Conservation (phyloP, 2,797 vertebrate genomes). For the Pangasius krempfi region DNA sequence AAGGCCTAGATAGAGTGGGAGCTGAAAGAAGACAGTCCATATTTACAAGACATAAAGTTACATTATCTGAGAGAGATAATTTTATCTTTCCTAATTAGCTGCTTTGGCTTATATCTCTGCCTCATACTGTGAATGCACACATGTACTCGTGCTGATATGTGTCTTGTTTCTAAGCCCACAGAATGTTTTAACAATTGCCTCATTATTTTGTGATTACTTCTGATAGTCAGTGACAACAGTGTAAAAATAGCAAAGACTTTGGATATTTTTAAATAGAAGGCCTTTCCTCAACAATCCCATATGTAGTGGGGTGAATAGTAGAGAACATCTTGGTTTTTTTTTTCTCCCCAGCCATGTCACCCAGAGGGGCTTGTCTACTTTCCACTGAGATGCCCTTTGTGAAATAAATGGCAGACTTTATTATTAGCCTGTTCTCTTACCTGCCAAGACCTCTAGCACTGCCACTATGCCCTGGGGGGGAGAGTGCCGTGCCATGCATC, state of each 20-base stretch:
- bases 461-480: constrained; percentile 47
- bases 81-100: constrained; percentile 4
- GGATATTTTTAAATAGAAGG: constrained; percentile 7
- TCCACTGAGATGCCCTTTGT: constrained; percentile 59
- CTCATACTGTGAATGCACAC: not conserved
- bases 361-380: constrained; percentile 41
- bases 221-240: not conserved
- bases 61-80: constrained; percentile 3
- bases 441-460: constrained; percentile 49
- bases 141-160: not conserved
- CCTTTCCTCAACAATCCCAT: not conserved
- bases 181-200: not conserved
- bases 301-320: constrained; percentile 15
- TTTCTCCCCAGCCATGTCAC: constrained; percentile 28
- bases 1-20: constrained; percentile 21
- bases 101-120: not conserved
- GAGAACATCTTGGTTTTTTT: constrained; percentile 27
- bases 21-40: not conserved
- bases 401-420: constrained; percentile 62
- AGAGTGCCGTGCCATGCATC: constrained; percentile 39
- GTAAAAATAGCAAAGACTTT: not conserved
- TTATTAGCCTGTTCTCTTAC: constrained; percentile 61
- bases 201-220: constrained; percentile 12
- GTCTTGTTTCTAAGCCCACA: not conserved
- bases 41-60: not conserved